These are phyloP conservation scores for Syrrhaptes paradoxus DNA, from an alignment of 2,113 vertebrate genomes.

Conservation along the genomic window DNA sequence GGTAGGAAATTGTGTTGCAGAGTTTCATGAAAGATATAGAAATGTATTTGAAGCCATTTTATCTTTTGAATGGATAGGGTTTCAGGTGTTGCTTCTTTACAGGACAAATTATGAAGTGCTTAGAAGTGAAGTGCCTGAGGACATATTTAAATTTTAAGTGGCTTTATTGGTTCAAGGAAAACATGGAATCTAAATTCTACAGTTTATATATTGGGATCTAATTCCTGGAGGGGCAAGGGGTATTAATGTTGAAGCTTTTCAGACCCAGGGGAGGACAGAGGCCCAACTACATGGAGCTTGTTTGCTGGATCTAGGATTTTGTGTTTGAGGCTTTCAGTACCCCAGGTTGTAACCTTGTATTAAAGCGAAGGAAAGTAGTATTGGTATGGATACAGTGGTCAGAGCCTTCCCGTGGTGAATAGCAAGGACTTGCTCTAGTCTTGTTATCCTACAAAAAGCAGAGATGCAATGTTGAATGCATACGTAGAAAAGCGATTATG, in stretches of 20 bases:
- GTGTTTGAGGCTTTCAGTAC: neutral
- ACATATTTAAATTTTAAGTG: neutral
- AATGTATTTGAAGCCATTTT: neutral
- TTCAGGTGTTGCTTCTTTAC: neutral
- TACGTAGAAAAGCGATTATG: neutral
- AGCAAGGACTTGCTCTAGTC: neutral
- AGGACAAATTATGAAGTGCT: neutral
- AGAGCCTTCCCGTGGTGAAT: neutral
- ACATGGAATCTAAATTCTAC: neutral
- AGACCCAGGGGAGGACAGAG: neutral
- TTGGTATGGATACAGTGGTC: neutral
- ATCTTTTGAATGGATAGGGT: neutral
- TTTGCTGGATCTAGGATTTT: neutral
- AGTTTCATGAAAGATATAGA: neutral
- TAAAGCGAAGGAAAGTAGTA: neutral
- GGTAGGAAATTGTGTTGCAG: neutral
- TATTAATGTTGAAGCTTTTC: neutral
- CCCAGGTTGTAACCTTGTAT: neutral
- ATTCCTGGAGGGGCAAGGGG: neutral
- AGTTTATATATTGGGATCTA: neutral
- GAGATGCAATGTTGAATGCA: neutral
- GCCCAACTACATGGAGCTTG: accelerated
- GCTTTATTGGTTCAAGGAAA: neutral
- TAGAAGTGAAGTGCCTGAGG: neutral
- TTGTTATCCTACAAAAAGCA: accelerated